Base-by-base conservation (phyloP, 2,797 vertebrate genomes). In the Sebastes oblongus region DNA sequence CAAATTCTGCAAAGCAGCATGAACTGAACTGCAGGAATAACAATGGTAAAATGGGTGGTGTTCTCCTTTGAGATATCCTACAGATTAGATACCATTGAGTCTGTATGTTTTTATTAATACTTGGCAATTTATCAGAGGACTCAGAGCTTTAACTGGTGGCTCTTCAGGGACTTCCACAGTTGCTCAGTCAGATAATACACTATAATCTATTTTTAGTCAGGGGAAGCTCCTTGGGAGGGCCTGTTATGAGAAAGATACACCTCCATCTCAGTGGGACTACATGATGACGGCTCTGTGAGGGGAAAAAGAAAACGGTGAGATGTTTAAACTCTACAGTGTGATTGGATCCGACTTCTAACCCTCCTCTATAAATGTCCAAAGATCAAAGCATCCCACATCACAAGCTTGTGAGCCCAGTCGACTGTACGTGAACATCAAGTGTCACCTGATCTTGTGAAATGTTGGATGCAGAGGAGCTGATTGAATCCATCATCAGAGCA, bases 401-500 rank as follows among this genome's bases (percentile, higher is more conserved):
- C 59, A 59, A 61, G 39, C 54, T 20, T 14, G 46, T 4, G 36
- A 60, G 27, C 30, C 9, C n/a, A 7, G 25, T 30, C 0, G 59
- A 14, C 29, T 66, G 60, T 4, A 6, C 2, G 46, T 7, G 20
- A 34, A 61, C 13, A 73, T 46, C 27, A 71, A 27, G 11, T 16
- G 29, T 52, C 22, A 11, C 16, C 39, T 39, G 75, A 50, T 54
- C 32, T 27, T 25, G 52, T 16, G 7, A 50, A 42, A 58, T 2
- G 3, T 95, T 95, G 94, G 86, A 93, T 6, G 70, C 42, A 6
- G 64, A 82, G 0, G 69, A 82, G 10, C 34, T 93, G 83, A 77
- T 92, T 18, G 90, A 94, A 72, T 88, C 88, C 46, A 77, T 93
- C 62, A 66, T 95, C 75, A 89, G 96, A 81, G 87, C 50, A 0